Evolutionary conservation across 2,797 vertebrate genomes (phyloP).

Genomic region (Oreochromis grahami): DNA sequence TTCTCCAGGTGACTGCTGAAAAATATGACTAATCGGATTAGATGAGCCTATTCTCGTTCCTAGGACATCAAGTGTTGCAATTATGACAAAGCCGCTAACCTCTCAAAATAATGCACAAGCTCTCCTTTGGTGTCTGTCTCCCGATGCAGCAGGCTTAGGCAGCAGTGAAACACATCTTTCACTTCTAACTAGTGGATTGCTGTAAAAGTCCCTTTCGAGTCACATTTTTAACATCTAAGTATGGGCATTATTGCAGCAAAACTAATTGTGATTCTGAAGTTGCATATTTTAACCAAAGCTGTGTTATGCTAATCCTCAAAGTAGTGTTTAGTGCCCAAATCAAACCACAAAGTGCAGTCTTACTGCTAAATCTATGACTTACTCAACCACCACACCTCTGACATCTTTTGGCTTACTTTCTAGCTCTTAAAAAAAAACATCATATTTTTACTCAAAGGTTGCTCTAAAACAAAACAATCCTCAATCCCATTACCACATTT

Average conservation of each 20-base stretch:
- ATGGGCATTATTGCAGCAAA: neutral
- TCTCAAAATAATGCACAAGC: neutral
- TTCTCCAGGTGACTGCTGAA: neutral
- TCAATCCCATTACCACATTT: neutral
- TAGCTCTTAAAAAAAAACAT: neutral
- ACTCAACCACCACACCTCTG: neutral
- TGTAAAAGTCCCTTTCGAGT: neutral
- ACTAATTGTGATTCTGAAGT: neutral
- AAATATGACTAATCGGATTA: slow-evolving; percentile 13
- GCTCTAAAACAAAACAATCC: neutral
- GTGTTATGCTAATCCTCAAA: neutral
- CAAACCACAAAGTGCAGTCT: neutral
- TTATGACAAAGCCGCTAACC: neutral
- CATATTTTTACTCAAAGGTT: neutral
- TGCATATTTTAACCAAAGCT: neutral
- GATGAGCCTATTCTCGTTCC: neutral
- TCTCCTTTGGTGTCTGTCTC: neutral
- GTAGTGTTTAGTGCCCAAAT: neutral
- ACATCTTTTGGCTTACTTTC: neutral
- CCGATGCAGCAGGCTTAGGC: neutral
- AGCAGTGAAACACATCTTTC: neutral
- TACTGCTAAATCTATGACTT: neutral
- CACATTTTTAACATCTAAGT: neutral
- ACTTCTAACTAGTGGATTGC: neutral
- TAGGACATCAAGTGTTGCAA: neutral